Conservation (phyloP, 64 coral and sea anemone species). For the Stichodactyla helianthus region DNA sequence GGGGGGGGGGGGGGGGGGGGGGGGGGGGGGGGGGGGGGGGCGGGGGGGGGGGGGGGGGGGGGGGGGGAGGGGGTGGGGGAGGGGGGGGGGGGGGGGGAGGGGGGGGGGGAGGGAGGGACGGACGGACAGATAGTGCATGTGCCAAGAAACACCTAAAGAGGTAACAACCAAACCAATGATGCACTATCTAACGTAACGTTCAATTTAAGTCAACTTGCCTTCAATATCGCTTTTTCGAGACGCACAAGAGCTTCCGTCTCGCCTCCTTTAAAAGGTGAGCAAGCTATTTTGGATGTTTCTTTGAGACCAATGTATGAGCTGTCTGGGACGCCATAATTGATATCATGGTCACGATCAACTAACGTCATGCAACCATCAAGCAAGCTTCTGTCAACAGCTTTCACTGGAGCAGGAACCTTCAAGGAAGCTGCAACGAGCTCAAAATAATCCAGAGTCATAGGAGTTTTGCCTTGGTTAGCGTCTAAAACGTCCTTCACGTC, state of each 20-base stretch:
- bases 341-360: constrained; percentile 28
- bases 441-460: constrained; percentile 29
- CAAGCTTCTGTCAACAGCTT: constrained; percentile 7
- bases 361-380: constrained; percentile 38
- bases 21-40: no score
- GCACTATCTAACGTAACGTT: background rate
- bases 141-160: no score
- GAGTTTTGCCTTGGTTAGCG: constrained; percentile 2
- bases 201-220: background rate
- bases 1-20: no score
- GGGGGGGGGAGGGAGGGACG: no score
- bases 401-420: background rate
- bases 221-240: constrained; percentile 20
- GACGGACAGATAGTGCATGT: no score
- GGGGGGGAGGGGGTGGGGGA: no score
- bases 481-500: constrained; percentile 1
- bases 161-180: no score
- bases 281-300: background rate
- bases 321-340: constrained; percentile 20
- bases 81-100: no score
- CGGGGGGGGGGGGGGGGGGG: no score
- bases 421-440: background rate
- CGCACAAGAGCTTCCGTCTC: constrained; percentile 40
- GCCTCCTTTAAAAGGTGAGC: constrained; percentile 23
- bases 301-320: constrained; percentile 5